phyloP scores from a whole-genome alignment of 2,113 vertebrate species.

The Formicarius rufipectus region DNA sequence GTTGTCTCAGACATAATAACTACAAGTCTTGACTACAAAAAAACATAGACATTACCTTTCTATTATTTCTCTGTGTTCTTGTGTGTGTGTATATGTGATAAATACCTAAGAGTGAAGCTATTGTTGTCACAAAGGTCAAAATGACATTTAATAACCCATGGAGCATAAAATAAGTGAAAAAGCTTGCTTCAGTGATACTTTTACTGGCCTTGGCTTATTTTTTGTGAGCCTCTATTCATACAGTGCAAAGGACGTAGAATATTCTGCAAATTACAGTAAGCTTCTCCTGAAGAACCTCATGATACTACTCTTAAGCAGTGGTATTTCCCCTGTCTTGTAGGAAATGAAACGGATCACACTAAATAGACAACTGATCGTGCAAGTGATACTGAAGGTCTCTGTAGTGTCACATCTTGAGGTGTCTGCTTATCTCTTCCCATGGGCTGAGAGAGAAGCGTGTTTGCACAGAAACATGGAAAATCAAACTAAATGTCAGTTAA shows the following conservation, averaged over 20 bases:
- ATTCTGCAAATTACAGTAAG: neutral
- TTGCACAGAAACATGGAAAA: neutral
- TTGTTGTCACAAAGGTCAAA: neutral
- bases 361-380: neutral
- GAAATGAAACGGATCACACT: neutral
- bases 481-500: neutral
- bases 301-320: neutral
- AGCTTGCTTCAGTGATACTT: rapidly evolving
- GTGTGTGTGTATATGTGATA: neutral
- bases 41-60: neutral
- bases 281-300: neutral
- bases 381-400: neutral
- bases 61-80: neutral
- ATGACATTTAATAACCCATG: neutral
- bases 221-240: neutral
- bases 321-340: neutral
- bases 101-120: neutral
- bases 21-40: neutral
- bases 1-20: neutral
- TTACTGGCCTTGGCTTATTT: neutral
- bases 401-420: neutral
- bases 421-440: neutral
- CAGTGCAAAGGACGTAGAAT: neutral
- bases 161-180: neutral
- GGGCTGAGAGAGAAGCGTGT: neutral